Evolutionary conservation across 2,888 invertebrate species (phyloP), one percentile per base, ranked within the genome.

Genomic region (Caenorhabditis uteleia): DNA sequence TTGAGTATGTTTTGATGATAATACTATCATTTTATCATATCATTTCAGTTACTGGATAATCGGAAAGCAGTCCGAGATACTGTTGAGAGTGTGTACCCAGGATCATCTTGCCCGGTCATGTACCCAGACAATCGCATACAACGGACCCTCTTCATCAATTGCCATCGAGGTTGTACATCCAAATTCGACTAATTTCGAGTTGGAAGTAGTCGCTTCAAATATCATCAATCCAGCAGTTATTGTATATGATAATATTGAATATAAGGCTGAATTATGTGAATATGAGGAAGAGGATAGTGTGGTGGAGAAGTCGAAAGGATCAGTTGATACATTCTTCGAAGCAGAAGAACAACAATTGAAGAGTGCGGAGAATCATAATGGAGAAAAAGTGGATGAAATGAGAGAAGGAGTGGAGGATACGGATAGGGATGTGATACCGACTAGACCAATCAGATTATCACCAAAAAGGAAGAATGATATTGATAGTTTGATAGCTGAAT

Each of bases 91-190:
- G 7, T 78, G 78, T 56, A 78, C 78, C 8, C 72, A 74, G 20
- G 71, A 74, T 36, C 64, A 60, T 29, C 42, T 68, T 2, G 69
- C 70, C 6, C 54, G 76, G 16, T 68, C 70, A 2, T 78, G 78
- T 57, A 78, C 78, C 20, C 60, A 77, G 68, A 58, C 68, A 16
- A 78, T 78, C 18, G 29, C 55, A 27, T 76, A 75, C 57, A 56
- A 38, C n/a, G 5, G 53, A 4, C 42, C 60, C 4, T 47, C 54
- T 7, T 56, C 75, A 0, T 55, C 69, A 3, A 70, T 78, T 14
- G 55, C 64, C 6, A 67, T 78, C 23, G 72, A 78, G 46, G 77
- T 78, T 12, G 74, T 78, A 10, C 74, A 78, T 60, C 77, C 78
- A 26, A 68, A 70, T 20, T 44, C 68, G 2, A 69, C 68, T 16